Base-by-base conservation (phyloP, 2,797 vertebrate genomes). In the Hipposideros larvatus region DNA sequence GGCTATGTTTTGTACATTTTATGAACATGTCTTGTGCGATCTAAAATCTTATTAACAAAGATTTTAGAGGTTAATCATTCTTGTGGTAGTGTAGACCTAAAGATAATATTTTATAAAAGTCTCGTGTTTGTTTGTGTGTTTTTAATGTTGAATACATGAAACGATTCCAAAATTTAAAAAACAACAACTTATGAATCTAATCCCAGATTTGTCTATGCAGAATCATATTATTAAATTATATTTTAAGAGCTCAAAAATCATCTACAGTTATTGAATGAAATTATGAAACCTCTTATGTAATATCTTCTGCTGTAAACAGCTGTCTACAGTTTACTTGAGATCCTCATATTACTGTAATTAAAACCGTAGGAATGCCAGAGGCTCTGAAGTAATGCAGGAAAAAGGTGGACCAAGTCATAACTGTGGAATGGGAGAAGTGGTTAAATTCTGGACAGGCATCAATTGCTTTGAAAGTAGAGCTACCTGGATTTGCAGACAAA, bases 241-340 rank as follows among this genome's bases (percentile, higher is more conserved):
- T 65, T 96, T 86, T 74, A 75, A 74, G 82, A 95, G 28, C 55
- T n/a, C 24, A 80, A 31, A 70, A 86, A 82, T 75, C 37, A 63
- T 46, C 31, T 31, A 2, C 48, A 63, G 18, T 55, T 55, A 66
- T 28, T 26, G 28, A 92, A 46, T 68, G 1, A 18, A 28, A 79
- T 65, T 79, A 75, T 80, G 46, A 66, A 37, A 92, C 46, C 24
- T 80, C 22, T 31, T 78, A 65, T 22, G 57, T 66, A 59, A 84
- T 85, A 68, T 41, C 37, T 51, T 88, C n/a, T 26, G 11, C 80
- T 95, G 15, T 22, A 82, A 89, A 93, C 4, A 59, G 7, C n/a
- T 88, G 37, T 75, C 46, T 80, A 37, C 5, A 92, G 37, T 70
- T 88, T 87, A 34, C 70, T 82, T 89, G 66, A 80, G 43, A 80